These are phyloP conservation scores for Florisuga fusca DNA, from an alignment of 2,797 vertebrate genomes.

Conservation along the genomic window DNA sequence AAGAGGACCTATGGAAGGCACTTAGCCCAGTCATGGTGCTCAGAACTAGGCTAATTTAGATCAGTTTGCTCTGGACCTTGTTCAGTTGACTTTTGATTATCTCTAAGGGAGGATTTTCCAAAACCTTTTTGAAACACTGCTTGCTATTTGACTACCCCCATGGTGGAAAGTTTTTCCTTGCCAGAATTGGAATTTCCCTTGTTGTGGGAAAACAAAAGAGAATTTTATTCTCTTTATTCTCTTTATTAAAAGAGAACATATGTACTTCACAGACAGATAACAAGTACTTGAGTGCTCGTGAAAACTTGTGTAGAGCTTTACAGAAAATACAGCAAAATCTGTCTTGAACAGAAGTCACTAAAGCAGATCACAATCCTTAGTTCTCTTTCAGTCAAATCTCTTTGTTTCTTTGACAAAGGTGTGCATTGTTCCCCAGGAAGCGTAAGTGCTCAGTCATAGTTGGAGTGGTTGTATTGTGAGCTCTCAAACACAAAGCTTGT, in stretches of 20 bases:
- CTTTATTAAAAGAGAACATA: not conserved
- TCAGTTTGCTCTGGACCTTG: not conserved
- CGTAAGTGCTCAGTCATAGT: rapidly evolving
- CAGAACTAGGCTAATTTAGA: not conserved
- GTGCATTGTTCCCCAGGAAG: not conserved
- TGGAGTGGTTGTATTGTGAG: not conserved
- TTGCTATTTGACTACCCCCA: not conserved
- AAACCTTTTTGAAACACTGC: not conserved
- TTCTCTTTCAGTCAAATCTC: not conserved
- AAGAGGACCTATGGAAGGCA: not conserved
- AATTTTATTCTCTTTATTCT: too few relatives aligned
- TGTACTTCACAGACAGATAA: not conserved
- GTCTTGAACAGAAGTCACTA: not conserved
- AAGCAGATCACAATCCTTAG: not conserved
- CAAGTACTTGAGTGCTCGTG: not conserved
- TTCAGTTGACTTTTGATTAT: not conserved
- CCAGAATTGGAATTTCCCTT: not conserved
- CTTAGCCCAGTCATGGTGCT: rapidly evolving
- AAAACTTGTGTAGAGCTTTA: not conserved
- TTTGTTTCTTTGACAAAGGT: not conserved
- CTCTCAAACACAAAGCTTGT: not conserved
- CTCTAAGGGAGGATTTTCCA: not conserved
- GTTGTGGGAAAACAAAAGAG: too few relatives aligned
- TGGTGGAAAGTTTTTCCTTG: not conserved
- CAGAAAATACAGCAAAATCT: not conserved